Conservation (phyloP, 2,113 vertebrate species). For the Parus major region DNA sequence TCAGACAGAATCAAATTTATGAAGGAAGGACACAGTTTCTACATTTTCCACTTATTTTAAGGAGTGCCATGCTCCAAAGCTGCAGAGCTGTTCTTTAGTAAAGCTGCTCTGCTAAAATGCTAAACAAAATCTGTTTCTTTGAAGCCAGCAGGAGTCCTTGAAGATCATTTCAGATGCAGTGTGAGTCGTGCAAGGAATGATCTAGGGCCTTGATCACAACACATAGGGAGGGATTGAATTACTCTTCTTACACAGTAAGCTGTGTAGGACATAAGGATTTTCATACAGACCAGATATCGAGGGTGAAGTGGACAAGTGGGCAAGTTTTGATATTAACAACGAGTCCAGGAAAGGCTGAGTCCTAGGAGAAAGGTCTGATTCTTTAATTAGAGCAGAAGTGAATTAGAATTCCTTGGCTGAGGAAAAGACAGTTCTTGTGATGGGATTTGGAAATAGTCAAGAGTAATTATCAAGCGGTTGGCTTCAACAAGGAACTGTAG, state of each 20-base stretch:
- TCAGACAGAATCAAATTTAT: constrained; percentile 42
- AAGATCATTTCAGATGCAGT: constrained; percentile 63
- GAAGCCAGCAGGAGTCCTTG: constrained; percentile 64
- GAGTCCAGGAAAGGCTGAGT: not conserved
- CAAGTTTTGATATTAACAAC: not conserved
- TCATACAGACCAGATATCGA: not conserved
- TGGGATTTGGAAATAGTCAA: constrained; percentile 68
- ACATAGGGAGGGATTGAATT: constrained; percentile 26
- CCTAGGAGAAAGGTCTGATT: constrained; percentile 10
- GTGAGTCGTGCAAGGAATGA: constrained; percentile 50
- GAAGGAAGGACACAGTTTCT: constrained; percentile 57
- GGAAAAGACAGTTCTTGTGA: constrained; percentile 57
- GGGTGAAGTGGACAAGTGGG: not conserved
- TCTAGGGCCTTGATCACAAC: constrained; percentile 55
- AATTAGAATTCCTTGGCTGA: constrained; percentile 49
- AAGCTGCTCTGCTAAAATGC: constrained; percentile 67
- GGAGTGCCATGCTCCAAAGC: constrained; percentile 32
- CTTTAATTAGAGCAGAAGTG: constrained; percentile 42
- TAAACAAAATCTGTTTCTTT: constrained; percentile 73
- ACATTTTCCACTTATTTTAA: constrained; percentile 54
- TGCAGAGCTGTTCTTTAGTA: constrained; percentile 64
- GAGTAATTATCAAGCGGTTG: constrained; percentile 60
- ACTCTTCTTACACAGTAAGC: not conserved
- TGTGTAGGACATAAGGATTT: not conserved
- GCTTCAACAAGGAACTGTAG: constrained; percentile 60